Percentiles rank a stretch among this genome's conserved stretches.
phyloP scores from a whole-genome alignment of 2,113 vertebrate species.

The Ancistrus triradiatus region DNA sequence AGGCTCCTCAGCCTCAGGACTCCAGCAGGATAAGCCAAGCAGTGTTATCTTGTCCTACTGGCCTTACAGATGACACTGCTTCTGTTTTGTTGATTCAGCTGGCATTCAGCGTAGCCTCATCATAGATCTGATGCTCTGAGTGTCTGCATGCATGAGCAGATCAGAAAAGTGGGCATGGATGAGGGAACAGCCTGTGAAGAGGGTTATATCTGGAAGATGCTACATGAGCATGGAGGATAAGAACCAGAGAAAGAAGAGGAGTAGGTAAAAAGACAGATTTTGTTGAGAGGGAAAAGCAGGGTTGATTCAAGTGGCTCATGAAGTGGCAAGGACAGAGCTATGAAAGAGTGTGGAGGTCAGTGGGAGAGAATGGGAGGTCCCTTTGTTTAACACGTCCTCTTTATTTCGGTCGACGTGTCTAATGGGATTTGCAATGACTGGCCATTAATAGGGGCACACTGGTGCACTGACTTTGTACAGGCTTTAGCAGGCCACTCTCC shows the following conservation, averaged over 20 bases:
- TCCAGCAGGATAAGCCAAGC: too few relatives aligned
- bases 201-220: neutral
- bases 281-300: neutral
- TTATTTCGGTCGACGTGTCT: conserved; percentile 78
- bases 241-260: neutral
- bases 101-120: too few relatives aligned
- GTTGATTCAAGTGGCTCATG: conserved; percentile 19
- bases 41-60: neutral
- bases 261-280: neutral
- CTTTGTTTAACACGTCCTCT: conserved; percentile 79
- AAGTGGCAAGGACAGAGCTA: conserved; percentile 54
- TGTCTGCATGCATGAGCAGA: neutral
- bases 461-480: conserved; percentile 61
- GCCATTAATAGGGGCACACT: conserved; percentile 66
- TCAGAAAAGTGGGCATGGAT: neutral
- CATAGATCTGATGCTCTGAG: too few relatives aligned
- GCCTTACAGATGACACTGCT: neutral
- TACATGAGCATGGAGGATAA: too few relatives aligned
- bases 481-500: conserved; percentile 61
- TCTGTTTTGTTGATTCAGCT: neutral
- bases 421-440: conserved; percentile 77
- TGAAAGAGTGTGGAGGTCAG: conserved; percentile 64
- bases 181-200: neutral
- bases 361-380: conserved; percentile 71
- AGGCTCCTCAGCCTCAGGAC: too few relatives aligned